phyloP scores from a whole-genome alignment of 2,113 vertebrate species.

The Hemiprocne comata region DNA sequence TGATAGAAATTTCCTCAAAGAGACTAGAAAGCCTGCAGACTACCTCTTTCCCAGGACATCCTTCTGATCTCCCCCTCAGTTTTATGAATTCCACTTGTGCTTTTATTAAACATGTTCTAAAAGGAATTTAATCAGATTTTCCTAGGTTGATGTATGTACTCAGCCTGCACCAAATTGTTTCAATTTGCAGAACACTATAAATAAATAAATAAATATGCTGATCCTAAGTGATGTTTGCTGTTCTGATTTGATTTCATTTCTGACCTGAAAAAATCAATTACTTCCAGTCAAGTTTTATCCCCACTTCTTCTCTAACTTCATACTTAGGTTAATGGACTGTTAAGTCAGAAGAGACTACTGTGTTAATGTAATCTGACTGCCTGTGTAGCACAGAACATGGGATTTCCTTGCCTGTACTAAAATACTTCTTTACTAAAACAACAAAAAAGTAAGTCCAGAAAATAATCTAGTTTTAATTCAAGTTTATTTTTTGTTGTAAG shows the following conservation, averaged over 20 bases:
- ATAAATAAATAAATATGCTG: not conserved
- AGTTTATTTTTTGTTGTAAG: not conserved
- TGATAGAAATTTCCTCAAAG: not conserved
- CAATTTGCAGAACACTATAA: slow-evolving; percentile 4
- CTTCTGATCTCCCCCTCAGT: not conserved
- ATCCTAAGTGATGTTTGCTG: slow-evolving; percentile 47
- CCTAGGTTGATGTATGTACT: not conserved
- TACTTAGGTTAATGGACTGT: slow-evolving; percentile 61
- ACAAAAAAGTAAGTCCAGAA: not conserved
- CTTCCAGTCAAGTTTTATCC: slow-evolving; percentile 42
- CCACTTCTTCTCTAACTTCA: slow-evolving; percentile 39
- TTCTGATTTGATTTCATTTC: slow-evolving; percentile 49
- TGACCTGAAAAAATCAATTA: slow-evolving; percentile 61
- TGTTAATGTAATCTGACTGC: not conserved
- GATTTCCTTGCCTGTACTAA: not conserved
- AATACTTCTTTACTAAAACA: not conserved
- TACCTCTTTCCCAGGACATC: not conserved
- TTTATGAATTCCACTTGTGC: not conserved
- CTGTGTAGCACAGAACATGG: not conserved
- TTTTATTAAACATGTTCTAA: slow-evolving; percentile 26
- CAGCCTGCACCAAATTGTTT: not conserved
- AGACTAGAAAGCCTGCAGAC: not conserved
- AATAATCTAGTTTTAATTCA: not conserved
- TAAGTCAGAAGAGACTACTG: slow-evolving; percentile 24
- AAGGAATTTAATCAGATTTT: slow-evolving; percentile 37